Base-by-base conservation (phyloP, 2,888 invertebrate genomes). In the Lycaena phlaeas region DNA sequence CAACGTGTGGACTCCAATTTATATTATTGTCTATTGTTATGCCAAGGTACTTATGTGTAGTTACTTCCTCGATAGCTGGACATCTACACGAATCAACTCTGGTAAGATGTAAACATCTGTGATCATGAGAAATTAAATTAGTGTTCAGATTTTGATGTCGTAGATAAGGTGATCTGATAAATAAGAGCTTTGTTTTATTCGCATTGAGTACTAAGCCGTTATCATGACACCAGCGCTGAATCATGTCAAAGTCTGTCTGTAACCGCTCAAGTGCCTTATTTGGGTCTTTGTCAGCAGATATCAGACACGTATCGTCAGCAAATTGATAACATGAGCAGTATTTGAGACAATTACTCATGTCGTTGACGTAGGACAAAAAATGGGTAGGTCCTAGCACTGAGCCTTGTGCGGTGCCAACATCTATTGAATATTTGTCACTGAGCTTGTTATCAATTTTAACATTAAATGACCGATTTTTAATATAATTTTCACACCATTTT, bases 81-180 rank as follows among this genome's bases (percentile, higher is more conserved):
- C 45, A 48, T 1, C 22, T 26, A 14, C 48, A 45, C 1, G n/a
- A n/a, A n/a, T n/a, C n/a, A n/a, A n/a, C n/a, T n/a, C n/a, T n/a
- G n/a, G n/a, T n/a, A n/a, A n/a, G n/a, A 22, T 27, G 41, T 52
- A 53, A 52, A 17, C 49, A 49, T 3, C 18, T 26, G 14, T 49
- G 45, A 9, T 42, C 27, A 12, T 49, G 46, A n/a, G 36, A 38
- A 1, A 40, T 30, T 6, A 49, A 27, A 11, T 29, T n/a, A n/a
- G n/a, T n/a, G n/a, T n/a, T n/a, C n/a, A 6, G 6, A 28, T 7
- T 1, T 6, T 11, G 9, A 12, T 28, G 12, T 25, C 31, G 36
- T 1, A 17, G 27, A 12, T 44, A 42, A 4, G 39, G 43, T 1
- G 45, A 43, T 36, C 38, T 47, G 9, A 49, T 45, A 17, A 40